These are phyloP conservation scores for Drosophila koepferae DNA, from an alignment of 2,888 invertebrate species.

Conservation along the genomic window DNA sequence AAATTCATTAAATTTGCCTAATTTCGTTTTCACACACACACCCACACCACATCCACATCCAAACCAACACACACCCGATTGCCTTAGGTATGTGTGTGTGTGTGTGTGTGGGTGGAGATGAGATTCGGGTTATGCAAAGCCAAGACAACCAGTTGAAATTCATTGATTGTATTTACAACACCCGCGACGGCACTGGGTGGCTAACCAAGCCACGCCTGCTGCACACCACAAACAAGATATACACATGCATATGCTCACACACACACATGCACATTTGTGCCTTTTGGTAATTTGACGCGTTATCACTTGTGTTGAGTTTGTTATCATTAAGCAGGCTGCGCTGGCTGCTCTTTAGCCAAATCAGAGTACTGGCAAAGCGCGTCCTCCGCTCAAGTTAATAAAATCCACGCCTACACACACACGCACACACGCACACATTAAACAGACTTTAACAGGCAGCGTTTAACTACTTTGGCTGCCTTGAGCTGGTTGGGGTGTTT, in stretches of 20 bases:
- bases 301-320: conserved; percentile 82
- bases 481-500: neutral
- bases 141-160: conserved; percentile 80
- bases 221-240: conserved; percentile 15
- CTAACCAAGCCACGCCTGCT: conserved; percentile 29
- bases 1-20: conserved; percentile 82
- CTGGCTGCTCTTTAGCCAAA: conserved; percentile 75
- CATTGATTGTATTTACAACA: conserved; percentile 81
- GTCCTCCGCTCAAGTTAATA: conserved; percentile 69
- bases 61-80: conserved; percentile 24
- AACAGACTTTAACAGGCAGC: conserved; percentile 60
- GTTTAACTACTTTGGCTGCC: conserved; percentile 52
- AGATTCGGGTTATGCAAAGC: conserved; percentile 33
- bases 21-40: conserved; percentile 64
- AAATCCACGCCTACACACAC: conserved; percentile 50
- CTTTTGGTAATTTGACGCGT: conserved; percentile 81
- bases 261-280: conserved; percentile 5
- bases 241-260: conserved; percentile 13
- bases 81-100: conserved; percentile 20
- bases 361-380: conserved; percentile 57
- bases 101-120: conserved; percentile 30
- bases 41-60: conserved; percentile 19
- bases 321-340: conserved; percentile 76
- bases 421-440: conserved; percentile 55
- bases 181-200: conserved; percentile 58